These are phyloP conservation scores for Ceratosolen solmsi DNA, from an alignment of 1,140 invertebrate genomes.

Conservation along the genomic window DNA sequence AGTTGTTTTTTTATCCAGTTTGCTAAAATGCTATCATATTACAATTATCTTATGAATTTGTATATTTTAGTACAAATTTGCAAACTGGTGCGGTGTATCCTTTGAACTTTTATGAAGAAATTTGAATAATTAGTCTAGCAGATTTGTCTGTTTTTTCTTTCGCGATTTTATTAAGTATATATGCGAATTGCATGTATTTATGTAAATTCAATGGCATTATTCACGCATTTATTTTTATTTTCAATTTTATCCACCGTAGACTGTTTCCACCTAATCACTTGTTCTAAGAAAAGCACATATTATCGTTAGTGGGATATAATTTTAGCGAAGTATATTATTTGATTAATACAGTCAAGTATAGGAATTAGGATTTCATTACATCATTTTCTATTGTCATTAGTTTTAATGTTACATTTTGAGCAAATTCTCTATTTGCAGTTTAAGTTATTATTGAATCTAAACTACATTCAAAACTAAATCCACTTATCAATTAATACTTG, in stretches of 20 bases:
- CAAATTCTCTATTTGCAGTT: background rate
- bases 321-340: background rate
- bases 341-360: background rate
- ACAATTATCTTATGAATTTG: background rate
- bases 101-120: slow-evolving; percentile 9
- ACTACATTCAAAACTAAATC: background rate
- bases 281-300: background rate
- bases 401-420: background rate
- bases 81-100: background rate
- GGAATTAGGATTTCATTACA: background rate
- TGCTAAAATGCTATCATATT: background rate
- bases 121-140: background rate
- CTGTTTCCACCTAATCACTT: slow-evolving; percentile 5
- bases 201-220: background rate
- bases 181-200: background rate
- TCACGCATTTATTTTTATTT: background rate
- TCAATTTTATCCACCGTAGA: slow-evolving; percentile 5
- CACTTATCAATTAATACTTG: background rate
- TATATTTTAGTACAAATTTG: background rate
- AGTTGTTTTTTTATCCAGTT: slow-evolving; percentile 3
- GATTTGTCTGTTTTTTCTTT: background rate
- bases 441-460: background rate
- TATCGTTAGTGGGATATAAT: background rate
- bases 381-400: slow-evolving; percentile 23
- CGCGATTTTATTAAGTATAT: background rate